phyloP scores from a whole-genome alignment of 2,113 vertebrate species.

The Cettia cetti region DNA sequence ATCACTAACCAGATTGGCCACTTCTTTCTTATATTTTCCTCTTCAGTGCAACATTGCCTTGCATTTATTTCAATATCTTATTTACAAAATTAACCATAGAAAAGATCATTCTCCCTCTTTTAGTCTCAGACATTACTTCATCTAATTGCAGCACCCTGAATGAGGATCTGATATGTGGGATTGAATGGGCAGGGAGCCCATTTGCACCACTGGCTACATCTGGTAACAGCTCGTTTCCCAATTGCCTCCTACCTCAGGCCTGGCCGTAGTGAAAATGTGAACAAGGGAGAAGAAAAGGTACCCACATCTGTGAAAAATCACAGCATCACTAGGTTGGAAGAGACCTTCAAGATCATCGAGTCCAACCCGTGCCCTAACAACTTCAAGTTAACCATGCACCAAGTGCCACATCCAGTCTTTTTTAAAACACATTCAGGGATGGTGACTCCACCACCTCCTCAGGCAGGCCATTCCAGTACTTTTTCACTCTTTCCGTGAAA shows the following conservation, averaged over 20 bases:
- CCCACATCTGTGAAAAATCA: not conserved
- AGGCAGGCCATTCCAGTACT: not conserved
- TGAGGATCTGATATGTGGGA: not conserved
- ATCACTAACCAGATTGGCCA: not conserved
- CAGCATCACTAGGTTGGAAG: not conserved
- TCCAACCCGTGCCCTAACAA: not conserved
- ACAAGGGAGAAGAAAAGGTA: not conserved
- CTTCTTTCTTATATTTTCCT: slow-evolving; percentile 35
- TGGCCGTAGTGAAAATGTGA: not conserved
- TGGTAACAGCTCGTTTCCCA: not conserved
- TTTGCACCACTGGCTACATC: not conserved
- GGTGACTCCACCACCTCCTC: too few relatives aligned
- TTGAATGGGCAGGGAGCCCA: not conserved
- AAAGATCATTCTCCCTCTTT: slow-evolving; percentile 9
- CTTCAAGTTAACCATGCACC: not conserved
- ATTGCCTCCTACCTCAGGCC: not conserved
- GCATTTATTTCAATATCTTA: not conserved
- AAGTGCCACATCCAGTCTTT: not conserved
- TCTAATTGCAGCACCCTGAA: slow-evolving; percentile 14
- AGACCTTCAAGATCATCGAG: not conserved
- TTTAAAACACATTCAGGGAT: not conserved
- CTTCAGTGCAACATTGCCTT: not conserved
- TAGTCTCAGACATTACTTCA: slow-evolving; percentile 41
- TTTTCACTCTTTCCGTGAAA: not conserved
- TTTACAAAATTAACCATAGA: not conserved